A percentile compares a stretch with the other conserved stretches of the same genome.
Conservation (phyloP, 92 coral and sea anemone species). For the Porites rus region DNA sequence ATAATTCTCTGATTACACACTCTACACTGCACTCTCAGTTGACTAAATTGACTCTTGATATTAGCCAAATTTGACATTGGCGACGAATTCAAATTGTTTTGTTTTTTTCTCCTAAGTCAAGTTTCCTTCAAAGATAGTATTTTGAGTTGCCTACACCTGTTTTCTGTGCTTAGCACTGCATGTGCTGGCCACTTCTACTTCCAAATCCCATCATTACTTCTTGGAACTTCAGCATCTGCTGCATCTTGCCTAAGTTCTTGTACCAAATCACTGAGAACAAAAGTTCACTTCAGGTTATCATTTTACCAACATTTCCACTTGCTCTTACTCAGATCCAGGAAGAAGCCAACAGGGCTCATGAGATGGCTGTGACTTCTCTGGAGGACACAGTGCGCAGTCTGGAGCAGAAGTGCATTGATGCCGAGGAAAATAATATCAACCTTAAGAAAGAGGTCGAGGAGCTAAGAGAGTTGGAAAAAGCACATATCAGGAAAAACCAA, state of each 20-base stretch:
- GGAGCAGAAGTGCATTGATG: slow-evolving; percentile 78
- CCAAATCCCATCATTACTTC: too few relatives aligned
- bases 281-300: not conserved
- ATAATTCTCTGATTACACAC: too few relatives aligned
- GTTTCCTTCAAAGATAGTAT: too few relatives aligned
- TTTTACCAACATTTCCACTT: too few relatives aligned
- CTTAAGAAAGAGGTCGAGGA: slow-evolving; percentile 63
- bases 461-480: slow-evolving; percentile 43
- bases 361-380: slow-evolving; percentile 81
- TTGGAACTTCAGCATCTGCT: too few relatives aligned
- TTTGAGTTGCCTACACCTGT: too few relatives aligned
- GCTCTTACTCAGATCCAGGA: slow-evolving; percentile 80
- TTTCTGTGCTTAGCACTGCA: too few relatives aligned
- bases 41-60: not conserved
- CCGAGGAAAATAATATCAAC: slow-evolving; percentile 61
- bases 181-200: too few relatives aligned
- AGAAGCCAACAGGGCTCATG: slow-evolving; percentile 87
- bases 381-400: slow-evolving; percentile 81
- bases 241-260: too few relatives aligned
- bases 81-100: too few relatives aligned
- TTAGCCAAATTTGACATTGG: not conserved
- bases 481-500: slow-evolving; percentile 6
- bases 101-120: too few relatives aligned
- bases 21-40: not conserved
- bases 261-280: too few relatives aligned